Base-by-base conservation (phyloP, 1,140 invertebrate species). In the Bradynema listronoti region DNA sequence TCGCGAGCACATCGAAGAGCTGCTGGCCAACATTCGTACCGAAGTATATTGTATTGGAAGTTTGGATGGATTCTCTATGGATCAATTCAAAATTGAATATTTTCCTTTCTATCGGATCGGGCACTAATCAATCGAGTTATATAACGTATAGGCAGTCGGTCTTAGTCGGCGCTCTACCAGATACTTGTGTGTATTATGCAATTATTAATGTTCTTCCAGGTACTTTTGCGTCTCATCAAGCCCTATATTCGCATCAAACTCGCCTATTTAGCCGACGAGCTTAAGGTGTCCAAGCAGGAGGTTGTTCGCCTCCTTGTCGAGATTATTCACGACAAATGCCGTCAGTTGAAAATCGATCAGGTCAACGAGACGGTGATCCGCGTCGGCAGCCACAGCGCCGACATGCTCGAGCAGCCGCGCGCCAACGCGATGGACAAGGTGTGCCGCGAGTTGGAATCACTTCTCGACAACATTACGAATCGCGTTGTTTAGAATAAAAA, bases 211-310 rank as follows among this genome's bases (percentile, higher is more conserved):
- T 22, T 7, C 46, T 9, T 71, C 42, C 39, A 83, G 72, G 92
- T 98, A 56, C 82, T 99, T 27, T 93, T 98, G 47, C 94, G 96
- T 80, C 81, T 98, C 45, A 97, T 99, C 60, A 90, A 89, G 67
- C 95, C 95, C 6, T 99, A 99, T 79, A 97, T 92, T 33, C 85
- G 91, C 72, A 96, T 99, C 75, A 89, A 93, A 75, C 93, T 99
- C 77, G 89, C 91, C 11, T 97, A 97, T 75, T 94, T 99, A 77
- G 94, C 93, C 3, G 90, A 89, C 81, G 90, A 96, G 80, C 81
- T 99, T 25, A 96, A 96, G 78, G 96, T 99, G 74, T 90, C 94
- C 78, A 87, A 87, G 42, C 84, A 85, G 59, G 95, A 99, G 82
- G 93, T 99, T 27, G 92, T 96, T 82, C 92, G 88, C 81, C 82